Conservation (phyloP, 2,888 invertebrate species). For the Gisinianus flammeolus region DNA sequence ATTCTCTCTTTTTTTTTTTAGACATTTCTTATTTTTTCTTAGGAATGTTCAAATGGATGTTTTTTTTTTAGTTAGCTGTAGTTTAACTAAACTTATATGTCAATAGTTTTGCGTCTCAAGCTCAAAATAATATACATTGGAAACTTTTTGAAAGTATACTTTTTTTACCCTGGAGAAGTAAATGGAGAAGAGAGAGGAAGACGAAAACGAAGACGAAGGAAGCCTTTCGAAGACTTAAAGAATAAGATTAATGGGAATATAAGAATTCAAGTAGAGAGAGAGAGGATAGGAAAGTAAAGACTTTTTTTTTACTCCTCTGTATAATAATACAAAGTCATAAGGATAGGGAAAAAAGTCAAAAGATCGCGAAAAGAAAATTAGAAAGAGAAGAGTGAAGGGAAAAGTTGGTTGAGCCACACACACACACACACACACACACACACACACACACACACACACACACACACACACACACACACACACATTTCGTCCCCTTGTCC, state of each 20-base stretch:
- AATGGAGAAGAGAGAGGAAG: not conserved
- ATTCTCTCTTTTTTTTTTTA: too few species aligned
- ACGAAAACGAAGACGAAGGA: not conserved
- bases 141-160: not conserved
- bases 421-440: too few species aligned
- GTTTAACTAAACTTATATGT: too few species aligned
- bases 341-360: not conserved
- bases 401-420: too few species aligned
- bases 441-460: too few species aligned
- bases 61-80: too few species aligned
- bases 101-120: too few species aligned
- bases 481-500: constrained; percentile 12
- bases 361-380: not conserved
- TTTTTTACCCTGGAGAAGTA: not conserved
- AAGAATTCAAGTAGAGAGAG: not conserved
- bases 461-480: too few species aligned
- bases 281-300: not conserved
- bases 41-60: too few species aligned
- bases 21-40: too few species aligned
- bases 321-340: not conserved
- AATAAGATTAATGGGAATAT: too few species aligned
- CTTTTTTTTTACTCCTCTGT: not conserved
- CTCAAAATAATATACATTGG: constrained; percentile 17
- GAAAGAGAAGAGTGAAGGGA: not conserved
- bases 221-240: not conserved